phyloP scores from a whole-genome alignment of 2,888 invertebrate species.

The Chouioia cunea region DNA sequence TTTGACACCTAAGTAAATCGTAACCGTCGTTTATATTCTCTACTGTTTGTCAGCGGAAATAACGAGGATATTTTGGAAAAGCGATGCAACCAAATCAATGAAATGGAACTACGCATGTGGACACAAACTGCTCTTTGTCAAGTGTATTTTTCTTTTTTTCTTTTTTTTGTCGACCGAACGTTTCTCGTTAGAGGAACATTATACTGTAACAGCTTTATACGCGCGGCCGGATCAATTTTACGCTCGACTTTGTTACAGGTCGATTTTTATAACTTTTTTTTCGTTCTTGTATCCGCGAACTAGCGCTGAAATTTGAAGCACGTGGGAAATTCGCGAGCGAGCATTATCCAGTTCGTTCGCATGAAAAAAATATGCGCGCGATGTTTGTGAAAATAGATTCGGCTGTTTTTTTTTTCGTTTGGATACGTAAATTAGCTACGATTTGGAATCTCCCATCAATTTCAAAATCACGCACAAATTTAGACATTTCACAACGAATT shows the following conservation, averaged over 20 bases:
- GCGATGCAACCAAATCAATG: constrained; percentile 22
- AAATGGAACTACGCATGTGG: constrained; percentile 15
- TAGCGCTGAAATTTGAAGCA: constrained; percentile 15
- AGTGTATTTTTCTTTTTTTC: constrained; percentile 6
- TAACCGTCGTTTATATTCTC: not conserved
- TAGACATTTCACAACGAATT: no score
- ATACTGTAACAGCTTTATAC: constrained; percentile 26
- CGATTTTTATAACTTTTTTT: constrained; percentile 34
- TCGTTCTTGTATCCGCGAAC: constrained; percentile 17
- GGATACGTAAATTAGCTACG: constrained; percentile 9
- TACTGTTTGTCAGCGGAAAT: not conserved
- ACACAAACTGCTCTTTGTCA: constrained; percentile 3
- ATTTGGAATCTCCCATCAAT: not conserved
- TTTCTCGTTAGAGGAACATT: constrained; percentile 25
- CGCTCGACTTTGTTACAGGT: constrained; percentile 25
- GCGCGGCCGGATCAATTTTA: constrained; percentile 28
- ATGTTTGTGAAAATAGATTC: not conserved
- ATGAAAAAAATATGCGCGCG: constrained; percentile 33
- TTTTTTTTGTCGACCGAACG: not conserved
- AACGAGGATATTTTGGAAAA: not conserved
- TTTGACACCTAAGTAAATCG: no score
- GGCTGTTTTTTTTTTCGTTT: constrained; percentile 10
- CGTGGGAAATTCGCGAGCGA: not conserved
- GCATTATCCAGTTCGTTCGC: not conserved
- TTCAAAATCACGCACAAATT: no score